A percentile compares a stretch with the other conserved stretches of the same genome.
Conservation (phyloP, 2,113 vertebrate genomes). For the Leucopternis melanops region DNA sequence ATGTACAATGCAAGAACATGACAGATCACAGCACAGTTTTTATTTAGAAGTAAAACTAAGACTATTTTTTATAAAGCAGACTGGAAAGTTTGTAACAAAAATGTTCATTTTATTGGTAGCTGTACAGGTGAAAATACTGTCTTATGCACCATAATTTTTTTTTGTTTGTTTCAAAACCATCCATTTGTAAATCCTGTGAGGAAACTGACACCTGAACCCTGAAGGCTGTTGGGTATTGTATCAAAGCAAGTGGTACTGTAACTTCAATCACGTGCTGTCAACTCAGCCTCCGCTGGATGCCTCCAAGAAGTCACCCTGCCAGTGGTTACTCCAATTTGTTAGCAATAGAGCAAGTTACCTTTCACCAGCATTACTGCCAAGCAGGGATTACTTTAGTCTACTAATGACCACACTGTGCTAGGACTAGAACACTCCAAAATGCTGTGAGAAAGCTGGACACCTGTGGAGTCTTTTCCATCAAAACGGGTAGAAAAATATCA, state of each 20-base stretch:
- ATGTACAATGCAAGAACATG: constrained; percentile 58
- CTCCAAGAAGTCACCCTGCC: constrained; percentile 54
- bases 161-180: not conserved
- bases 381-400: constrained; percentile 59
- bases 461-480: constrained; percentile 64
- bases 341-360: constrained; percentile 65
- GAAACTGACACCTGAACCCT: constrained; percentile 46
- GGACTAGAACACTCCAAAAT: constrained; percentile 41
- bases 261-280: not conserved
- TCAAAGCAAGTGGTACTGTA: not conserved
- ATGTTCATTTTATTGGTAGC: constrained; percentile 24
- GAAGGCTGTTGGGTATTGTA: not conserved
- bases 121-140: constrained; percentile 41
- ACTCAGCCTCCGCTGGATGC: constrained; percentile 35
- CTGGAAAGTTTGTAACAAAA: constrained; percentile 60
- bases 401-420: constrained; percentile 37
- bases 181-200: not conserved
- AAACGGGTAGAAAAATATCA: constrained; percentile 68
- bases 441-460: constrained; percentile 49
- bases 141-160: not conserved
- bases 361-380: constrained; percentile 77
- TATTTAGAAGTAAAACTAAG: constrained; percentile 59
- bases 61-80: constrained; percentile 66
- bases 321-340: constrained; percentile 42
- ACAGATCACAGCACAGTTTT: constrained; percentile 67